phyloP scores from a whole-genome alignment of 2,888 invertebrate species.

The Mimas tiliae region DNA sequence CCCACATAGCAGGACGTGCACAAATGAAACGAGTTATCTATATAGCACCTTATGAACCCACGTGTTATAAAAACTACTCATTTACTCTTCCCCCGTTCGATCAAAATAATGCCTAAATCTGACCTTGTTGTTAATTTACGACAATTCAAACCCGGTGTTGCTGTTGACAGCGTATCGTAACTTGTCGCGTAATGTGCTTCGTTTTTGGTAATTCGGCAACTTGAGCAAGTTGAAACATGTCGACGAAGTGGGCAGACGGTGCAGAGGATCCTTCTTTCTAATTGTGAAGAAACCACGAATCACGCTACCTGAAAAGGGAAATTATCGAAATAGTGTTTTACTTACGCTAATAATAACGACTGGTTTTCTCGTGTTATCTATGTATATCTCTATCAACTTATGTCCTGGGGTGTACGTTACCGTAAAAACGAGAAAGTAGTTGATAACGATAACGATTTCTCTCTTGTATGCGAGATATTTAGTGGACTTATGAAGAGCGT shows the following conservation, averaged over 20 bases:
- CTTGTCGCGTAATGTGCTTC: constrained; percentile 97
- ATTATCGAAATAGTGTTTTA: constrained; percentile 1
- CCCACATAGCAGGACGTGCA: too few species aligned
- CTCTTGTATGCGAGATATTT: too few species aligned
- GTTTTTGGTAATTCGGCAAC: constrained; percentile 98
- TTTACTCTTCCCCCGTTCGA: neutral
- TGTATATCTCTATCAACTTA: too few species aligned
- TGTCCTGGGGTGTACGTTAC: too few species aligned
- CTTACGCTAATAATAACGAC: too few species aligned
- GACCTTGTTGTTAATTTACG: constrained; percentile 83
- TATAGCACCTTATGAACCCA: too few species aligned
- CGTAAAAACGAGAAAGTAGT: too few species aligned
- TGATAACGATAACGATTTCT: too few species aligned
- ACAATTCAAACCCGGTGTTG: constrained; percentile 99
- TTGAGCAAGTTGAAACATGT: constrained; percentile 99
- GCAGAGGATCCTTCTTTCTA: constrained; percentile 96
- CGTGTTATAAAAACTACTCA: too few species aligned
- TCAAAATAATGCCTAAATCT: neutral
- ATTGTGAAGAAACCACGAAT: constrained; percentile 99
- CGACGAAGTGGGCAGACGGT: constrained; percentile 98
- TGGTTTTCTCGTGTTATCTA: too few species aligned
- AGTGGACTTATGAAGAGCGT: too few species aligned
- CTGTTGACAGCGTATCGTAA: constrained; percentile 98
- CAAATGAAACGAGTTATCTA: too few species aligned
- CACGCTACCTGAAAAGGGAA: constrained; percentile 90